Conservation (phyloP, 2,797 vertebrate species). For the Falco berigora region DNA sequence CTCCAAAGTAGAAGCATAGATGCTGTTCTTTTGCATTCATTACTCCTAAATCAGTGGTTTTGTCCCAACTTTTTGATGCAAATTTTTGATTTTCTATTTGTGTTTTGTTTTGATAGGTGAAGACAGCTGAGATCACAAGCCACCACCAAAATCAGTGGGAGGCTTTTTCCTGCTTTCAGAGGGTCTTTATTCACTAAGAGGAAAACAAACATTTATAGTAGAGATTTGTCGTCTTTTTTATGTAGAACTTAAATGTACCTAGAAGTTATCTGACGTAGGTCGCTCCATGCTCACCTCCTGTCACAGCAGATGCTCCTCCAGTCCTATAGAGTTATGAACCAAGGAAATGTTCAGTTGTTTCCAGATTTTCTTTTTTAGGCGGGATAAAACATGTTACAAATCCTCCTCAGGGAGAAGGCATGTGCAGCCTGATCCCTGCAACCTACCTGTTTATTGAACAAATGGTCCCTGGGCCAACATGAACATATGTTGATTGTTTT, state of each 20-base stretch:
- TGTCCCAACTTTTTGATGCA: not conserved
- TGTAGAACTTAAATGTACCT: not conserved
- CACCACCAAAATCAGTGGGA: not conserved
- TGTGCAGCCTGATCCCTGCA: not conserved
- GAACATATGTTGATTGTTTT: not conserved
- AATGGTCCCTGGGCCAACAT: not conserved
- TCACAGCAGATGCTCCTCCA: conserved; percentile 24
- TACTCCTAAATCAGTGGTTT: not conserved
- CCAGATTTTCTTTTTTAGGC: not conserved
- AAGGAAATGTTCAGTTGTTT: conserved; percentile 13
- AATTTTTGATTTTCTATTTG: not conserved
- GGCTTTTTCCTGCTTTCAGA: conserved; percentile 30
- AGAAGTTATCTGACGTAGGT: not conserved
- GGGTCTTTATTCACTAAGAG: not conserved
- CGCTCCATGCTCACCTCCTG: conserved; percentile 27
- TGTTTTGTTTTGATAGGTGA: conserved; percentile 23
- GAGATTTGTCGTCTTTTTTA: conserved; percentile 22
- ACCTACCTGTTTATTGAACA: not conserved
- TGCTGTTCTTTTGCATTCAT: not conserved
- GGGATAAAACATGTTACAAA: not conserved
- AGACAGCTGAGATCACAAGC: conserved; percentile 15
- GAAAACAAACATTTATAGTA: conserved; percentile 7
- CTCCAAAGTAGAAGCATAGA: not conserved
- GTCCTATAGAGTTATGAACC: not conserved
- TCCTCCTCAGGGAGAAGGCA: not conserved